These are phyloP conservation scores for Actinostola sp. DNA, from an alignment of 92 coral and sea anemone genomes.

Conservation along the genomic window DNA sequence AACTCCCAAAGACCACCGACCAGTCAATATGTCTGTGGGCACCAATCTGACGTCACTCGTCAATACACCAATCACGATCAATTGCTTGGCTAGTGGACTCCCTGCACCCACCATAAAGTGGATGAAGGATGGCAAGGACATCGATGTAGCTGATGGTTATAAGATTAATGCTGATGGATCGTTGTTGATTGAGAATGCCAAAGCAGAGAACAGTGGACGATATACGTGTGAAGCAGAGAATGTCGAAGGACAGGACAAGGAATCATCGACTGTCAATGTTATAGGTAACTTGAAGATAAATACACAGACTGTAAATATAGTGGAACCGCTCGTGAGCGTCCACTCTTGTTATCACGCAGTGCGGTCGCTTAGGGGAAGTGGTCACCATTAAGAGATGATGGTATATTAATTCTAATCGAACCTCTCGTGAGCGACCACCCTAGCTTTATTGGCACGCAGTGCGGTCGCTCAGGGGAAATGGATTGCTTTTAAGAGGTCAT, in stretches of 20 bases:
- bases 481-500: too few relatives aligned
- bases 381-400: too few relatives aligned
- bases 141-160: slow-evolving; percentile 10
- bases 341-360: too few relatives aligned
- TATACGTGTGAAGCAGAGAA: slow-evolving; percentile 71
- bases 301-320: too few relatives aligned
- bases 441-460: too few relatives aligned
- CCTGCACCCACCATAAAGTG: slow-evolving; percentile 72
- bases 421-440: too few relatives aligned
- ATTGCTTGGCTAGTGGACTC: slow-evolving; percentile 69
- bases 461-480: too few relatives aligned
- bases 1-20: slow-evolving; percentile 38
- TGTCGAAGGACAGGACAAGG: slow-evolving; percentile 60
- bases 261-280: neutral
- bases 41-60: slow-evolving; percentile 51
- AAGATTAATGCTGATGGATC: slow-evolving; percentile 47
- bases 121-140: slow-evolving; percentile 44
- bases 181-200: slow-evolving; percentile 22
- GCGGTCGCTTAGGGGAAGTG: too few relatives aligned
- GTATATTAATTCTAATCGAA: too few relatives aligned
- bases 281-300: too few relatives aligned
- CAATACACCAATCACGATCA: slow-evolving; percentile 68
- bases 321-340: too few relatives aligned
- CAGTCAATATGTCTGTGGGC: slow-evolving; percentile 55
- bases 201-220: slow-evolving; percentile 20